These are phyloP conservation scores for Pomatostomus ruficeps DNA, from an alignment of 2,113 vertebrate species.

Conservation along the genomic window DNA sequence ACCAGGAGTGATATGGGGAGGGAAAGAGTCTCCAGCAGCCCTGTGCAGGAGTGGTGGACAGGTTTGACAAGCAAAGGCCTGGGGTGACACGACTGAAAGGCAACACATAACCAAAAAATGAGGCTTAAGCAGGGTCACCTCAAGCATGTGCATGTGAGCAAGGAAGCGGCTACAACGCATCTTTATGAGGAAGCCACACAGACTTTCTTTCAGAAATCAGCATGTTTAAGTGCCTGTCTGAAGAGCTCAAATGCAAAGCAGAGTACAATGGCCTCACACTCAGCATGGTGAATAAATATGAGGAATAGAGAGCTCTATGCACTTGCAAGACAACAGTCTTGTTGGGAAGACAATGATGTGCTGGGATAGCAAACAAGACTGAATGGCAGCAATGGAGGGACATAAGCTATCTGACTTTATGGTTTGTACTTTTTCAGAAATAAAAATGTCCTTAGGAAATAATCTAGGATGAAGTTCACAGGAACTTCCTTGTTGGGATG, in stretches of 20 bases:
- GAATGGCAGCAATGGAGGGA: not conserved
- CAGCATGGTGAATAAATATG: not conserved
- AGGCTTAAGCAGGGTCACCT: not conserved
- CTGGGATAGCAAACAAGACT: not conserved
- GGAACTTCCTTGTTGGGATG: not conserved
- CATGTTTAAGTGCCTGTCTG: not conserved
- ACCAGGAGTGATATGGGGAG: not conserved
- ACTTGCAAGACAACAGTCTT: not conserved
- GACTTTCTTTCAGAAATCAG: not conserved
- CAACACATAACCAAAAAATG: not conserved
- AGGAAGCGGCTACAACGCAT: not conserved
- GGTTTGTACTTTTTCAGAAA: not conserved
- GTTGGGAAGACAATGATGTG: not conserved
- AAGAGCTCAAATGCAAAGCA: accelerated
- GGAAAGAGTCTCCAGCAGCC: not conserved
- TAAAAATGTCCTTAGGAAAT: not conserved
- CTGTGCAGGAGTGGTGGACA: not conserved
- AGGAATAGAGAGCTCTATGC: not conserved
- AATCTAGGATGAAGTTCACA: not conserved
- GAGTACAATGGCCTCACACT: not conserved
- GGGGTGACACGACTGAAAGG: not conserved
- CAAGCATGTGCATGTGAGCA: not conserved
- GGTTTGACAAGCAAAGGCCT: not conserved
- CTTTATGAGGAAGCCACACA: not conserved
- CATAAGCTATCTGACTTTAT: not conserved